These are phyloP conservation scores for Thunnus albacares DNA, from an alignment of 2,797 vertebrate species.

Conservation along the genomic window DNA sequence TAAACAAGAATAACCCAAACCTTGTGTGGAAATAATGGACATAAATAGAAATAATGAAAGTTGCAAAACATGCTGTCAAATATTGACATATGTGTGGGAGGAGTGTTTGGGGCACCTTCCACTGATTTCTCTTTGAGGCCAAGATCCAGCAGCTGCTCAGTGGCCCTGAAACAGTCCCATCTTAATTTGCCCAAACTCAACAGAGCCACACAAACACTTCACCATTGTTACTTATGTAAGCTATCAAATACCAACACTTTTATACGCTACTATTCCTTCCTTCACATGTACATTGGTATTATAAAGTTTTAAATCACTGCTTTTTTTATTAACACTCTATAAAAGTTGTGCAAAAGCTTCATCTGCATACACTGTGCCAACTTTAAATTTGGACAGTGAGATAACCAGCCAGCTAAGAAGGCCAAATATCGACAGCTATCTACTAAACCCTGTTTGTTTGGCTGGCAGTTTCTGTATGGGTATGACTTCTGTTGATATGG, in stretches of 20 bases:
- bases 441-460: constrained; percentile 13
- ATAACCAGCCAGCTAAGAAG: constrained; percentile 12
- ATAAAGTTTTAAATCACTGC: background rate
- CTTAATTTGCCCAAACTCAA: constrained; percentile 1
- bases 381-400: background rate
- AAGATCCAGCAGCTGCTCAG: constrained; percentile 28
- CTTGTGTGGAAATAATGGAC: background rate
- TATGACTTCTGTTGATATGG: constrained; percentile 31
- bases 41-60: constrained; percentile 2
- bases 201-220: constrained; percentile 10
- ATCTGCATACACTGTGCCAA: constrained; percentile 19
- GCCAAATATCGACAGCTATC: constrained; percentile 33
- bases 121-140: constrained; percentile 12
- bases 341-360: constrained; percentile 15
- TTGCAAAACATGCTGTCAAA: constrained; percentile 7
- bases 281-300: background rate
- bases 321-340: background rate
- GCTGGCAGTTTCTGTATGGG: constrained; percentile 17
- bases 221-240: background rate
- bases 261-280: background rate
- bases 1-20: background rate
- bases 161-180: constrained; percentile 18
- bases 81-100: constrained; percentile 26
- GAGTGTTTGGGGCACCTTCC: constrained; percentile 1
- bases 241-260: background rate